phyloP scores from a whole-genome alignment of 2,888 invertebrate species.

The Drosophila siamana region DNA sequence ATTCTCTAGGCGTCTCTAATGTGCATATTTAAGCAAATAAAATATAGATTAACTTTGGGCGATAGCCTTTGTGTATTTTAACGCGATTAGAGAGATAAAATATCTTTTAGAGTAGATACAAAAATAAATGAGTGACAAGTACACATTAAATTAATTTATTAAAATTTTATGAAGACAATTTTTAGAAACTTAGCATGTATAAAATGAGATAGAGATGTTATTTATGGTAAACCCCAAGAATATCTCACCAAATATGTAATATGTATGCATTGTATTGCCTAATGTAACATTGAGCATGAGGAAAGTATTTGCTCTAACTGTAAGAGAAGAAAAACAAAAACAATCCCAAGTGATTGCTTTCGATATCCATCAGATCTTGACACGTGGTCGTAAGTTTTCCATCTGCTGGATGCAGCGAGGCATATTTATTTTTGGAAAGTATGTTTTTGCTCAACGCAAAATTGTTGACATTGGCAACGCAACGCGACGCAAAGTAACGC shows the following conservation, averaged over 20 bases:
- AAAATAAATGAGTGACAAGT: too few species aligned
- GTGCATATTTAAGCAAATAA: background rate
- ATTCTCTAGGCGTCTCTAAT: background rate
- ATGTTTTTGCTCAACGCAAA: slow-evolving; percentile 40
- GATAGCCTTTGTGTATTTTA: background rate
- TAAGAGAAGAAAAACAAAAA: background rate
- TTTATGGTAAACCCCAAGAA: too few species aligned
- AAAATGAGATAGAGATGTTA: too few species aligned
- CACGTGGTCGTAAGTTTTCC: slow-evolving; percentile 1
- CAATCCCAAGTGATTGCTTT: slow-evolving; percentile 2
- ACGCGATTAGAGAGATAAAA: background rate
- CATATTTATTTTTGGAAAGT: slow-evolving; percentile 13
- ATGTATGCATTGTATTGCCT: background rate
- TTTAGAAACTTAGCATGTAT: too few species aligned
- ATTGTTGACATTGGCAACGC: slow-evolving; percentile 30
- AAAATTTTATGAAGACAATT: too few species aligned
- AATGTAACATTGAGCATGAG: background rate
- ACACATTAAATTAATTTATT: too few species aligned
- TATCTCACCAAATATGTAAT: background rate
- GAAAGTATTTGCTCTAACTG: background rate
- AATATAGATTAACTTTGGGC: background rate
- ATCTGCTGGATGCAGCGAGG: slow-evolving; percentile 1
- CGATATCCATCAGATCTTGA: slow-evolving; percentile 1
- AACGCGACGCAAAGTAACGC: slow-evolving; percentile 22
- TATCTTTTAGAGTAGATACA: too few species aligned